phyloP scores from a whole-genome alignment of 2,888 invertebrate genomes.

The Papilio elwesi region DNA sequence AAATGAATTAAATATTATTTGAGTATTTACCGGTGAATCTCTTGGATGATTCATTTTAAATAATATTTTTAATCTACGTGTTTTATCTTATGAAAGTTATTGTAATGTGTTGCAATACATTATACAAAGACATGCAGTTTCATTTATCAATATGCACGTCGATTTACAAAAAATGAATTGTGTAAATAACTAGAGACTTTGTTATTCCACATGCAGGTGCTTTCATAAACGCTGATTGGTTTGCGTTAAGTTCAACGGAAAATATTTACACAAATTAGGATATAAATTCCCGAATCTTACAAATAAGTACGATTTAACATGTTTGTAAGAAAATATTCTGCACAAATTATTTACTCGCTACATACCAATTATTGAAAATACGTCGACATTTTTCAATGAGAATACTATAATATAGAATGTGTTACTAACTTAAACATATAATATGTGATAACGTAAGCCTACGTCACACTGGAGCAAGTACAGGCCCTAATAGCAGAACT shows the following conservation, averaged over 20 bases:
- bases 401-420: slow-evolving; percentile 28
- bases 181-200: neutral
- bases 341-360: neutral
- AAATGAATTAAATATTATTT: slow-evolving; percentile 51
- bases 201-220: slow-evolving; percentile 5
- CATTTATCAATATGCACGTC: neutral
- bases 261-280: slow-evolving; percentile 2
- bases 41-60: slow-evolving; percentile 19
- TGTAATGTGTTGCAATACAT: neutral
- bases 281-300: neutral
- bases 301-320: neutral
- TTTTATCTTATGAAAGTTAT: neutral
- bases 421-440: slow-evolving; percentile 22
- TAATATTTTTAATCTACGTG: neutral
- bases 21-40: slow-evolving; percentile 59
- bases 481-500: slow-evolving; percentile 3
- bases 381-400: neutral
- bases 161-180: neutral
- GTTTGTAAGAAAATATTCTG: neutral
- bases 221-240: slow-evolving; percentile 2
- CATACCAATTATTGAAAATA: slow-evolving; percentile 1
- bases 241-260: neutral
- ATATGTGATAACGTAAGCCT: slow-evolving; percentile 46
- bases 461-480: neutral
- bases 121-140: neutral